phyloP scores from a whole-genome alignment of 1,140 invertebrate species.

The Leptopilina boulardi region DNA sequence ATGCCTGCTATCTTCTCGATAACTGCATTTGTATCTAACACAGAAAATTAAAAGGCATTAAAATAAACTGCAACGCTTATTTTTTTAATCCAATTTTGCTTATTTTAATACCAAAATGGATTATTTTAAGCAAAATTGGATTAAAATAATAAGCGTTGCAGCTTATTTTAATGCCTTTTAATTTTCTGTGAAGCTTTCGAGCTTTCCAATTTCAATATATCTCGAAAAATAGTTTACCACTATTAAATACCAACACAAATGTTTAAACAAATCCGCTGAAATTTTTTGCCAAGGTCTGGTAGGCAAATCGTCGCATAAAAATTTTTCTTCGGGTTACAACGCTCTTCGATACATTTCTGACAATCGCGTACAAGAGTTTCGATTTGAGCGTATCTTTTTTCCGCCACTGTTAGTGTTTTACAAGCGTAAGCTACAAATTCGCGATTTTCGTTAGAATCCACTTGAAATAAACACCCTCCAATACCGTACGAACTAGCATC shows the following conservation, averaged over 20 bases:
- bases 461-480: too few species aligned
- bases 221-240: slow-evolving; percentile 55
- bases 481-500: slow-evolving; percentile 41
- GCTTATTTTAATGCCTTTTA: too few species aligned
- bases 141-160: too few species aligned
- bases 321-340: slow-evolving; percentile 38
- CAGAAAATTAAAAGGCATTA: too few species aligned
- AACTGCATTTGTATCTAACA: slow-evolving; percentile 12
- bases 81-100: too few species aligned
- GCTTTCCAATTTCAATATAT: slow-evolving; percentile 41
- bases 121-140: too few species aligned
- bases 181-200: too few species aligned
- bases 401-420: slow-evolving; percentile 61
- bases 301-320: slow-evolving; percentile 42
- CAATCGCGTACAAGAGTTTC: slow-evolving; percentile 43
- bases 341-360: slow-evolving; percentile 44
- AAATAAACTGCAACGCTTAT: too few species aligned
- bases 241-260: slow-evolving; percentile 51
- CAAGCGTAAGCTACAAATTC: slow-evolving; percentile 52
- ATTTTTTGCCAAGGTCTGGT: slow-evolving; percentile 51
- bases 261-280: slow-evolving; percentile 54
- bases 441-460: too few species aligned
- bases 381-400: slow-evolving; percentile 66
- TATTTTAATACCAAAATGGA: too few species aligned
- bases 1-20: slow-evolving; percentile 7